These are phyloP conservation scores for Drosophila yooni DNA, from an alignment of 2,888 invertebrate genomes.

Conservation along the genomic window DNA sequence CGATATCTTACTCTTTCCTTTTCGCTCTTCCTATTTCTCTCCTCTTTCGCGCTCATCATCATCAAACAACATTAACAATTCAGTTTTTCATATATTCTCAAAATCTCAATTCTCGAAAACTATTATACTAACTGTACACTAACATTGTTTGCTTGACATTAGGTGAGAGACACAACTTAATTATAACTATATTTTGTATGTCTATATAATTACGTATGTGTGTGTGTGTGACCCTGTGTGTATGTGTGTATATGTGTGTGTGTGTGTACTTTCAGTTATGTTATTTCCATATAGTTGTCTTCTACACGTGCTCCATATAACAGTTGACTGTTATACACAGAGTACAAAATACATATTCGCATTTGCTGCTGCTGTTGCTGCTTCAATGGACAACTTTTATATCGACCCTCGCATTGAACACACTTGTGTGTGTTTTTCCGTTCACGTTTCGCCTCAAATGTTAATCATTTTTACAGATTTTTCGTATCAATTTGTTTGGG, in stretches of 20 bases:
- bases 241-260: neutral
- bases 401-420: slow-evolving; percentile 32
- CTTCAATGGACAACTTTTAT: slow-evolving; percentile 14
- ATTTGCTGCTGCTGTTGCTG: neutral
- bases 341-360: slow-evolving; percentile 25
- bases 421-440: slow-evolving; percentile 14
- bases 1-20: neutral
- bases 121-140: slow-evolving; percentile 51
- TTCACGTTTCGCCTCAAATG: slow-evolving; percentile 18
- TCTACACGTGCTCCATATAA: slow-evolving; percentile 15
- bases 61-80: slow-evolving; percentile 44
- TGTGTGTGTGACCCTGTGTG: slow-evolving; percentile 1
- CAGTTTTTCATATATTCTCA: slow-evolving; percentile 20
- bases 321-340: slow-evolving; percentile 24
- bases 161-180: slow-evolving; percentile 44
- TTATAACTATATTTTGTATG: slow-evolving; percentile 22
- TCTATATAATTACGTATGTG: slow-evolving; percentile 18
- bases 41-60: neutral
- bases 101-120: slow-evolving; percentile 42
- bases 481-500: slow-evolving; percentile 14
- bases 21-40: neutral
- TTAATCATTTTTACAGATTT: slow-evolving; percentile 17
- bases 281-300: slow-evolving; percentile 11
- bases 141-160: slow-evolving; percentile 51
- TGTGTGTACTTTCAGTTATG: slow-evolving; percentile 18